A percentile compares a stretch with the other conserved stretches of the same genome.
Conservation (phyloP, 2,113 vertebrate species). For the Salvator merianae region DNA sequence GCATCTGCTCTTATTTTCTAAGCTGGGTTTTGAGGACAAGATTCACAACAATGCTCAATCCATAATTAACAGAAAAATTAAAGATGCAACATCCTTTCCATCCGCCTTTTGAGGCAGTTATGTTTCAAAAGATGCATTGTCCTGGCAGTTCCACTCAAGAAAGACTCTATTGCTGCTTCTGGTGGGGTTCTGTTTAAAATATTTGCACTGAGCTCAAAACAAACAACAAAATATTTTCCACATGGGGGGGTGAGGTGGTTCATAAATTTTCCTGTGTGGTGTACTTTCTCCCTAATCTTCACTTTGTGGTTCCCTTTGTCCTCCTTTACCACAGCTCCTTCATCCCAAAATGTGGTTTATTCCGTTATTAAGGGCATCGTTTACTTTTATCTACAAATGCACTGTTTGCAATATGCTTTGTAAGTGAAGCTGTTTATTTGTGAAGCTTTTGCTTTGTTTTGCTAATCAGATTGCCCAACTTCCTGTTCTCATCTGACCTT, state of each 20-base stretch:
- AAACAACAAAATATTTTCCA: conserved; percentile 75
- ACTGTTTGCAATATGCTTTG: conserved; percentile 48
- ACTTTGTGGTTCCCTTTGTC: conserved; percentile 54
- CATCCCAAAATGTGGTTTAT: conserved; percentile 65
- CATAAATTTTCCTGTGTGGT: conserved; percentile 61
- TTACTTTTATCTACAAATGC: conserved; percentile 55
- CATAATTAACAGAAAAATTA: conserved; percentile 88
- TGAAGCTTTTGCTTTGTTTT: conserved; percentile 50
- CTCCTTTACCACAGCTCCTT: conserved; percentile 62
- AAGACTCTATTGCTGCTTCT: conserved; percentile 73
- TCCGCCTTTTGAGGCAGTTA: conserved; percentile 77
- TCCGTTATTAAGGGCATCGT: conserved; percentile 64
- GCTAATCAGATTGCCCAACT: conserved; percentile 65
- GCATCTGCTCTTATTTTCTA: conserved; percentile 93
- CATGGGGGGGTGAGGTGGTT: conserved; percentile 49
- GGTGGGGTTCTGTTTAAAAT: conserved; percentile 77
- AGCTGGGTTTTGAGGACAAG: conserved; percentile 85
- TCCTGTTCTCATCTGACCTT: conserved; percentile 70
- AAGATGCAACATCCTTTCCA: conserved; percentile 81
- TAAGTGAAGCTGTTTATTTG: conserved; percentile 20
- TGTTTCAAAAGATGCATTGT: conserved; percentile 77
- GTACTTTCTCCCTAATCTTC: conserved; percentile 25
- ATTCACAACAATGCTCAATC: conserved; percentile 86
- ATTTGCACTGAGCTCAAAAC: conserved; percentile 77
- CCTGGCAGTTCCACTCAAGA: conserved; percentile 68